Base-by-base conservation (phyloP, 2,113 vertebrate species). In the Macquaria ambigua region DNA sequence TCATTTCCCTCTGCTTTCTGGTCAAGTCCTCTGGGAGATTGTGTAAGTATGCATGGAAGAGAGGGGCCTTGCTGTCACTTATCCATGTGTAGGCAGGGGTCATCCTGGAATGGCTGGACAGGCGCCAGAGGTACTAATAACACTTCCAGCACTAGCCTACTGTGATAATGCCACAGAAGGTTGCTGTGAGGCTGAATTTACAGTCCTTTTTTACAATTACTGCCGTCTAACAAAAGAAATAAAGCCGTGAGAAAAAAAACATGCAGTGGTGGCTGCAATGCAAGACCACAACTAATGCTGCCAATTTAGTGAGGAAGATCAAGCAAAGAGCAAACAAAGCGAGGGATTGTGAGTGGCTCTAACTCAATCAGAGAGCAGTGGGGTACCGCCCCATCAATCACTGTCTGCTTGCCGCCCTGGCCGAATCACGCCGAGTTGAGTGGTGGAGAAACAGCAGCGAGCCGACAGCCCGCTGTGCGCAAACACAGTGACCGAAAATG, bases 321-420 rank as follows among this genome's bases (percentile, higher is more conserved):
- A 93, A 93, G 90, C 84, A 73, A 91, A 88, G 87, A 81, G 77
- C 89, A 92, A 92, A 95, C 92, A 93, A 94, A 93, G 93, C n/a
- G 0, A 84, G 74, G 52, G 74, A 84, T 85, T 92, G 91, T 87
- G 85, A 92, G 91, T 87, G 87, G 81, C 81, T 86, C 82, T 90
- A 90, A 95, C 90, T 93, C 89, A 94, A 95, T 94, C 94, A 94
- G 87, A 91, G 90, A 93, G 89, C 87, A 76, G 92, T 66, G 64
- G 90, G 93, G 82, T 69, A 82, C 75, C 67, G 37, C 79, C 84
- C 83, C 93, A 95, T 96, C 95, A 93, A 95, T 96, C 95, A 95
- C 92, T 93, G 94, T 94, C 93, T 93, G 88, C 90, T 94, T 92
- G 84, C 81, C 48, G 81, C 82, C 64, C 25, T 15, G 59, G 67